These are phyloP conservation scores for Microtus ochrogaster DNA, from an alignment of 2,113 vertebrate genomes.

Conservation along the genomic window DNA sequence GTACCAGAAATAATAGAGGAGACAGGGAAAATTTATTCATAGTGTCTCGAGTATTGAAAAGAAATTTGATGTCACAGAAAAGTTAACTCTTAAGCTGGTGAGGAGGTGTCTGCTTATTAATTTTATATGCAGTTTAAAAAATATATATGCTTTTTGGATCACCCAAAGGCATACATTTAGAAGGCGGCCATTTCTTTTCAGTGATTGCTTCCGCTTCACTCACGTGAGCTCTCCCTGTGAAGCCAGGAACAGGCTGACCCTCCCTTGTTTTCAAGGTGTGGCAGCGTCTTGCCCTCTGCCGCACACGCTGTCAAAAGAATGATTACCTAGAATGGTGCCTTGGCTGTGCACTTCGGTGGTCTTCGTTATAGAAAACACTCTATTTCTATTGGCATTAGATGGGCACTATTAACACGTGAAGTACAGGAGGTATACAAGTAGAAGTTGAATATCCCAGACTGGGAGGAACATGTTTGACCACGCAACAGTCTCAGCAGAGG, in stretches of 20 bases:
- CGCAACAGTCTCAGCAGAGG: background rate
- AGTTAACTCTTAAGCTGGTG: constrained; percentile 13
- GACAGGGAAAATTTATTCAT: constrained; percentile 29
- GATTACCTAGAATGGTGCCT: background rate
- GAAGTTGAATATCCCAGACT: background rate
- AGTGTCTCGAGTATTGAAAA: constrained; percentile 58
- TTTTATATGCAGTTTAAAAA: constrained; percentile 25
- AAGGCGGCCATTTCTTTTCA: background rate
- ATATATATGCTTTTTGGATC: background rate
- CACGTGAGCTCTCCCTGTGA: background rate
- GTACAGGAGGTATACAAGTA: constrained; percentile 49
- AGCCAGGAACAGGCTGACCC: background rate
- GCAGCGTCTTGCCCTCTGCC: background rate
- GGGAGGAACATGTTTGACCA: background rate
- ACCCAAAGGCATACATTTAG: background rate
- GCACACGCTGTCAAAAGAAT: constrained; percentile 6
- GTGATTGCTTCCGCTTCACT: background rate
- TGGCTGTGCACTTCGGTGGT: constrained; percentile 15
- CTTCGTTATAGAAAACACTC: constrained; percentile 57
- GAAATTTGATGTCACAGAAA: background rate
- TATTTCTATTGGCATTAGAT: constrained; percentile 53
- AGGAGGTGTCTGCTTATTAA: background rate
- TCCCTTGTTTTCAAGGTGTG: background rate
- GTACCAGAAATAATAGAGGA: constrained; percentile 43
- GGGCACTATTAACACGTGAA: constrained; percentile 56